Evolutionary conservation across 1,140 invertebrate genomes (phyloP).

Genomic region (Orchestia grillus): DNA sequence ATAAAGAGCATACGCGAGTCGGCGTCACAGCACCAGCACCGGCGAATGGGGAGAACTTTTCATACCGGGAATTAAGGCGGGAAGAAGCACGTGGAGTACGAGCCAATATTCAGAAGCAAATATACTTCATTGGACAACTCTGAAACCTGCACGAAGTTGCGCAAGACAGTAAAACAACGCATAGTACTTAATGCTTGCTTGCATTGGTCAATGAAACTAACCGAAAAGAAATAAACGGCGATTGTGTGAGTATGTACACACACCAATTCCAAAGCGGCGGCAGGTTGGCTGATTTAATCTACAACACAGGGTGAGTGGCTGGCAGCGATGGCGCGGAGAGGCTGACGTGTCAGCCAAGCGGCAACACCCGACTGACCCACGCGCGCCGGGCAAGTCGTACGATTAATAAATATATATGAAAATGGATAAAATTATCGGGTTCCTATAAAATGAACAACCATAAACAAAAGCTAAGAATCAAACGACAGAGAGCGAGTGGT

Average conservation of each 20-base stretch:
- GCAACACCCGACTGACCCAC: slow-evolving; percentile 11
- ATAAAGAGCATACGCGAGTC: background rate
- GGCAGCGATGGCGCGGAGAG: background rate
- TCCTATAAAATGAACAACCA: background rate
- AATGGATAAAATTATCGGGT: background rate
- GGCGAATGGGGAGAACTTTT: background rate
- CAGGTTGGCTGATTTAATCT: slow-evolving; percentile 6
- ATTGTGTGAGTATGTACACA: background rate
- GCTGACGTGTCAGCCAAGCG: slow-evolving; percentile 45
- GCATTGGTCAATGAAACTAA: background rate
- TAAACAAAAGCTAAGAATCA: background rate
- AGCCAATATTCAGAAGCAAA: background rate
- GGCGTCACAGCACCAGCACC: background rate
- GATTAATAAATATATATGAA: too few relatives aligned
- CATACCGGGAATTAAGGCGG: background rate
- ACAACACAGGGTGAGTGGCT: background rate
- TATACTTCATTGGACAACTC: background rate
- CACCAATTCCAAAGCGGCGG: background rate
- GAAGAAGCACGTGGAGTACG: background rate
- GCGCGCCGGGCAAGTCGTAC: background rate
- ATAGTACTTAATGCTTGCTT: background rate
- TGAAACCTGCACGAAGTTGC: background rate
- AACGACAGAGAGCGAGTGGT: background rate
- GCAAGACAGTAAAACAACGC: background rate
- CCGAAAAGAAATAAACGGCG: background rate